Percentiles rank a stretch among this genome's conserved stretches.
phyloP scores from a whole-genome alignment of 2,888 invertebrate genomes.

The Hecatera dysodea region DNA sequence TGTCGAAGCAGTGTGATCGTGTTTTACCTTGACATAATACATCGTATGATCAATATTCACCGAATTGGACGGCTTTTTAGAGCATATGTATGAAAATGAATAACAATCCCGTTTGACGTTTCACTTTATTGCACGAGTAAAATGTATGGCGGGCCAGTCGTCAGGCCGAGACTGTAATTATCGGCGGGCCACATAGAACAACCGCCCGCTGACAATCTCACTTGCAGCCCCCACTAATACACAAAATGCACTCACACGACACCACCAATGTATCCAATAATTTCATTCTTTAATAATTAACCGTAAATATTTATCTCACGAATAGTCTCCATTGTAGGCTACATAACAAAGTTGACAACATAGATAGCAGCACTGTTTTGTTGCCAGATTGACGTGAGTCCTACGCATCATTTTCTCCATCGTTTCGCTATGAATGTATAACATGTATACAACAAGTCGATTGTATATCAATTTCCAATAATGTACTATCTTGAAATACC shows the following conservation, averaged over 20 bases:
- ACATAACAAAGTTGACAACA: constrained; percentile 94
- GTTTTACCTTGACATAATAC: constrained; percentile 66
- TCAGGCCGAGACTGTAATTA: constrained; percentile 73
- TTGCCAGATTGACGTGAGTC: constrained; percentile 90
- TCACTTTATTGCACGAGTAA: constrained; percentile 85
- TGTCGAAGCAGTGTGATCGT: constrained; percentile 50
- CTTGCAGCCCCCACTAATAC: constrained; percentile 46
- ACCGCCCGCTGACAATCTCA: constrained; percentile 23
- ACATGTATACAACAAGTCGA: constrained; percentile 64
- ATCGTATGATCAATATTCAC: constrained; percentile 50
- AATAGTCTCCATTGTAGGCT: constrained; percentile 92
- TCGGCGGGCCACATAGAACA: constrained; percentile 57
- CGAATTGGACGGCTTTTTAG: constrained; percentile 59
- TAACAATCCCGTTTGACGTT: constrained; percentile 87
- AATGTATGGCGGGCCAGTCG: constrained; percentile 88
- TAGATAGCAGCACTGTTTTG: constrained; percentile 94
- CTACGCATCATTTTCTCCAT: constrained; percentile 84
- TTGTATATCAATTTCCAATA: constrained; percentile 69
- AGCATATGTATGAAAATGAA: constrained; percentile 72
- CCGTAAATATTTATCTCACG: constrained; percentile 92
- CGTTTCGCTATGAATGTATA: constrained; percentile 72
- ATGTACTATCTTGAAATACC: constrained; percentile 71
- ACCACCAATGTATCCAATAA: constrained; percentile 67
- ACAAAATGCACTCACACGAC: constrained; percentile 75
- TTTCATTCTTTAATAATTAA: constrained; percentile 84